These are phyloP conservation scores for Aspidiotus rigidus DNA, from an alignment of 2,888 invertebrate genomes.

Conservation along the genomic window DNA sequence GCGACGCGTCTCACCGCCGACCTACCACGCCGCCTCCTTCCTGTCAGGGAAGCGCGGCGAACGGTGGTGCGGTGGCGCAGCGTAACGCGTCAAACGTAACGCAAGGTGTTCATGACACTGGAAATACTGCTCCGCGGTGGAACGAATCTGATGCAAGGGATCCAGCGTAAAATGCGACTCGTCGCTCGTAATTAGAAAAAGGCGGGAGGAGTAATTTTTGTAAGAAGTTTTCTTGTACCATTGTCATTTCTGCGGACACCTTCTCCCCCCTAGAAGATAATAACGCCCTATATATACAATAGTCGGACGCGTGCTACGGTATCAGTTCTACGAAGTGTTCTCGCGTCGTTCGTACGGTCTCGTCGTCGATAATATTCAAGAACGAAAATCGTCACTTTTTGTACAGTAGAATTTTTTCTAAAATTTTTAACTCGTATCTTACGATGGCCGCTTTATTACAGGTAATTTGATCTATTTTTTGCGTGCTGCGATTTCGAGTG, in stretches of 20 bases:
- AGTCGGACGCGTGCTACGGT: conserved; percentile 9
- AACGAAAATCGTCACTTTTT: conserved; percentile 3
- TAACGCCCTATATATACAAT: conserved; percentile 32
- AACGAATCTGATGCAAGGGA: conserved; percentile 30
- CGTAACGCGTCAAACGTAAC: conserved; percentile 4
- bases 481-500: too few species aligned
- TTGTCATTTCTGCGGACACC: conserved; percentile 24
- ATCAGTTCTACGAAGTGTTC: conserved; percentile 18
- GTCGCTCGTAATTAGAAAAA: background rate
- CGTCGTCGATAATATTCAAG: background rate
- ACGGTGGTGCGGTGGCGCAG: conserved; percentile 11
- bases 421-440: background rate
- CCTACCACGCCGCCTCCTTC: too few species aligned
- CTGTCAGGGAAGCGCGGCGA: background rate
- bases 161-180: conserved; percentile 14
- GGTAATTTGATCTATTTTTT: background rate
- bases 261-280: conserved; percentile 31
- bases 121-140: conserved; percentile 18
- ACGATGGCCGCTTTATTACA: conserved; percentile 25
- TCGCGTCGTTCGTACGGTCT: conserved; percentile 18
- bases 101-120: conserved; percentile 34
- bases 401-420: background rate
- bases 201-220: conserved; percentile 24
- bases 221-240: conserved; percentile 22
- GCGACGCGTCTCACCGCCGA: background rate